Conservation (phyloP, 2,888 invertebrate species). For the Sericinus montela region DNA sequence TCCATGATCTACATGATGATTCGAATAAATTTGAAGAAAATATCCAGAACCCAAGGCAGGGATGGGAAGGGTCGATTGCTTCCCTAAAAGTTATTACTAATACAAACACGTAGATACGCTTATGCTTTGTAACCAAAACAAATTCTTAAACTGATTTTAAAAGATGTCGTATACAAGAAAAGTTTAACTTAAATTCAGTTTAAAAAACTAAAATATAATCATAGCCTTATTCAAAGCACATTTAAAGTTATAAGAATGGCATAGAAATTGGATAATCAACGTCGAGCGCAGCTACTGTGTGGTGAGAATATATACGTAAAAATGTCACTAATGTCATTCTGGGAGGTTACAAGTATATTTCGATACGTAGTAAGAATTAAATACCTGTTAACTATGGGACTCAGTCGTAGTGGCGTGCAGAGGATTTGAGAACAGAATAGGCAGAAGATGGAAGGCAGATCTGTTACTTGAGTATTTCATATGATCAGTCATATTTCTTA, state of each 20-base stretch:
- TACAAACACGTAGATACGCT: no score
- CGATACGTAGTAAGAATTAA: conserved; percentile 22
- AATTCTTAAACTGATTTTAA: conserved; percentile 24
- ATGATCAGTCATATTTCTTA: no score
- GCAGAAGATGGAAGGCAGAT: no score
- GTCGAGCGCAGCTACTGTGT: conserved; percentile 57
- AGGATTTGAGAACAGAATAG: no score
- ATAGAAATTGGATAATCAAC: conserved; percentile 61
- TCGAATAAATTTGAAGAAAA: no score
- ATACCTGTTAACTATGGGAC: conserved; percentile 32
- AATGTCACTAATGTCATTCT: conserved; percentile 57
- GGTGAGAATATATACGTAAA: conserved; percentile 41
- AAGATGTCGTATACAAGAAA: conserved; percentile 17
- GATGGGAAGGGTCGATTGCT: no score
- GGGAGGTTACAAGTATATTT: conserved; percentile 41
- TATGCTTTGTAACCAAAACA: conserved; percentile 21
- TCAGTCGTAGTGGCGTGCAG: no score
- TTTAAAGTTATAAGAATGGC: conserved; percentile 43
- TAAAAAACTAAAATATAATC: conserved; percentile 30
- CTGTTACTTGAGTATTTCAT: no score
- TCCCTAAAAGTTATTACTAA: no score
- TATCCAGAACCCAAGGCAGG: no score
- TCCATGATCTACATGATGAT: no score
- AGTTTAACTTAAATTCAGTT: conserved; percentile 30
- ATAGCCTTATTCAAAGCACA: conserved; percentile 58